Base-by-base conservation (phyloP, 1,140 invertebrate genomes). In the Papilio polytes region DNA sequence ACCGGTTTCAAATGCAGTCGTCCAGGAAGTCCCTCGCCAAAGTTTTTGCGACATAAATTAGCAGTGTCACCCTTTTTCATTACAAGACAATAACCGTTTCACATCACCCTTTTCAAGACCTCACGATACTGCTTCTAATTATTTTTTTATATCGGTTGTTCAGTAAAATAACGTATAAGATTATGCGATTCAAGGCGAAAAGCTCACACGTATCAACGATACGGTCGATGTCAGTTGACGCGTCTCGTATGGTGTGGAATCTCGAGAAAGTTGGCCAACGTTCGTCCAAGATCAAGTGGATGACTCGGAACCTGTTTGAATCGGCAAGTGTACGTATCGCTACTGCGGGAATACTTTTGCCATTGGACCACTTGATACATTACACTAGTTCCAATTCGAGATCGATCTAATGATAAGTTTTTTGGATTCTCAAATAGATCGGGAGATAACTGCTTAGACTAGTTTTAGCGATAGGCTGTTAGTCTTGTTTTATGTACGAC, bases 221-320 rank as follows among this genome's bases (percentile, higher is more conserved):
- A 59, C 46, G 18, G 66, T 73, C 78, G 78, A 79, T 80, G 80
- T 85, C 83, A 82, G 81, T 84, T 86, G 79, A 80, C 80, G 83
- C 82, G 85, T 84, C 82, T 78, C 82, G 85, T 83, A 84, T 84
- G 82, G 84, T 80, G 86, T 84, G 91, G 91, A 93, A 94, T 94
- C 92, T 93, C 86, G 92, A 89, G 92, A 94, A 94, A 94, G 92
- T 94, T 93, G 89, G 90, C 90, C 91, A 92, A 88, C 88, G 85
- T 85, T 84, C 86, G 81, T 73, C 83, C 85, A 90, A 93, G 89
- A 92, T 90, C 87, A 91, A 92, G 90, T 91, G 92, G 90, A 91
- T 89, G 88, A 86, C 83, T 85, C 81, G 83, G 86, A 94, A 94
- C 91, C 89, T 88, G 92, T 94, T 94, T 90, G 82, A 91, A 93